Conservation (phyloP, 2,888 invertebrate genomes). For the Agrilus mali region DNA sequence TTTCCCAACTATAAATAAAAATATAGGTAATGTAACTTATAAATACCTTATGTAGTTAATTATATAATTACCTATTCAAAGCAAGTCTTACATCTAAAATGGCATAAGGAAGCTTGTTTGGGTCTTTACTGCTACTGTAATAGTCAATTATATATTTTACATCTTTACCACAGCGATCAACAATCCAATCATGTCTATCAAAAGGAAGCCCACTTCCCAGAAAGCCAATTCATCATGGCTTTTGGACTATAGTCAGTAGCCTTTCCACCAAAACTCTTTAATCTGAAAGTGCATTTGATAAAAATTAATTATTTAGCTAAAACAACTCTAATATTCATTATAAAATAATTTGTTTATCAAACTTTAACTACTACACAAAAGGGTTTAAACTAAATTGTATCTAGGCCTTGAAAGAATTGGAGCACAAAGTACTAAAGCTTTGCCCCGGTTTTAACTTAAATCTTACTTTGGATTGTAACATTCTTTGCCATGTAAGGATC, state of each 20-base stretch:
- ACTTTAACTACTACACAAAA: too few species aligned
- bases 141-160: slow-evolving; percentile 96
- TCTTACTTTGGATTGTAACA: slow-evolving; percentile 63
- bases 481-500: slow-evolving; percentile 79
- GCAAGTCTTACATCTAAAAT: slow-evolving; percentile 97
- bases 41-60: slow-evolving; percentile 1
- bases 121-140: slow-evolving; percentile 87
- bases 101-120: slow-evolving; percentile 79
- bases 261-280: slow-evolving; percentile 92
- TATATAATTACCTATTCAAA: slow-evolving; percentile 59
- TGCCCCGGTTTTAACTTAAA: too few species aligned
- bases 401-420: too few species aligned
- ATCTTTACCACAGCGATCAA: slow-evolving; percentile 87
- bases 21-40: background rate
- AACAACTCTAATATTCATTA: too few species aligned
- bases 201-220: slow-evolving; percentile 96
- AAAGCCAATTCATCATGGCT: slow-evolving; percentile 73
- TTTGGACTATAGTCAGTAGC: slow-evolving; percentile 89
- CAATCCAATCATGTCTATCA: slow-evolving; percentile 98
- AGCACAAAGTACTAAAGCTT: too few species aligned
- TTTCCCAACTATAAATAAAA: slow-evolving; percentile 43
- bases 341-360: too few species aligned
- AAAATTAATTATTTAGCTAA: background rate
- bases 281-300: slow-evolving; percentile 28
- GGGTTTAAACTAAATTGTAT: too few species aligned